These are phyloP conservation scores for Hippopotamyrus pictus DNA, from an alignment of 2,797 vertebrate genomes.

Conservation along the genomic window DNA sequence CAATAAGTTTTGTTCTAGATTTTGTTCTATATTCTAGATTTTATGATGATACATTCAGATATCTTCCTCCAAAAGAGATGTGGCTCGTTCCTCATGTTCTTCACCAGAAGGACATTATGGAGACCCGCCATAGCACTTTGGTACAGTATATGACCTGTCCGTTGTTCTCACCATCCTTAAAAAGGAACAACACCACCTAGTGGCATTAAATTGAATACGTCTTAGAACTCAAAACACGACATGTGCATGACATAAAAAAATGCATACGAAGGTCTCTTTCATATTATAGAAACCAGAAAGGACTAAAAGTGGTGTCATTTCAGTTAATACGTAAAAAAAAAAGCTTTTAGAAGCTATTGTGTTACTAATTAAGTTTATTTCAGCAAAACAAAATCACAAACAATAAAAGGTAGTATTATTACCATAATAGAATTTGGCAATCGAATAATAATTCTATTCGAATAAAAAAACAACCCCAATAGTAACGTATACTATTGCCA, in stretches of 20 bases:
- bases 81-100: background rate
- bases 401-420: background rate
- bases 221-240: background rate
- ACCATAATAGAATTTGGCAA: background rate
- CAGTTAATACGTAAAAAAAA: background rate
- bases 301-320: background rate
- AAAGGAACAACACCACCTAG: constrained; percentile 3
- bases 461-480: background rate
- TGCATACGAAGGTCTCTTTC: background rate
- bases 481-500: background rate
- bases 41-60: background rate
- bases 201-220: background rate
- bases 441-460: background rate
- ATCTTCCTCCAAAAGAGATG: background rate
- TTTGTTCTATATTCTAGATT: background rate
- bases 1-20: background rate
- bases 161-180: background rate
- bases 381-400: background rate
- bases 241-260: background rate
- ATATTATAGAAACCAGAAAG: background rate
- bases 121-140: background rate
- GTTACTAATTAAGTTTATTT: background rate
- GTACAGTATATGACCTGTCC: background rate
- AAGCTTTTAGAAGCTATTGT: background rate
- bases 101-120: background rate